Base-by-base conservation (phyloP, 1,140 invertebrate species). In the Hylaeus anthracinus region DNA sequence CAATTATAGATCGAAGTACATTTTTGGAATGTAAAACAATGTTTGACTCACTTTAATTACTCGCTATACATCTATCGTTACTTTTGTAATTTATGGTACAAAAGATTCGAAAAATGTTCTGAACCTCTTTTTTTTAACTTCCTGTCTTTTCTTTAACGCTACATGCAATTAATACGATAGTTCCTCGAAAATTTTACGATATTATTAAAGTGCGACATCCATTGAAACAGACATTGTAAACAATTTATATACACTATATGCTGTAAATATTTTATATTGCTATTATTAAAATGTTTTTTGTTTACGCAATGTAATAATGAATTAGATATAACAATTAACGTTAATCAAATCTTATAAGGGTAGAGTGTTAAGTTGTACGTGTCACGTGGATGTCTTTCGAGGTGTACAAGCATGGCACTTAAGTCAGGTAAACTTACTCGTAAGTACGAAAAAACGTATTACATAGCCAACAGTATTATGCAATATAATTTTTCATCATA, bases 321-420 rank as follows among this genome's bases (percentile, higher is more conserved):
- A 79, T 73, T 79, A 73, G 51, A 79, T 66, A 51, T 26, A 79
- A 73, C 77, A 71, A 39, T n/a, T 39, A 65, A 79, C 43, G 43
- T 73, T 79, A 73, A 66, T 79, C 70, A 73, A 79, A 73, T 65
- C 61, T 79, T 79, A 65, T 6, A 48, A 56, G 72, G 48, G 69
- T 61, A 48, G 37, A 78, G 67, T 48, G 12, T 64, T 55, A 64
- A 61, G 15, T 64, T 72, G 43, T 65, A 41, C 37, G 45, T 39
- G 74, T 26, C 39, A 51, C 45, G 37, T 73, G 63, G 14, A 66
- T 80, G 70, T 72, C 72, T 78, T 82, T 82, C 41, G 43, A 82
- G 69, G 58, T 74, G 61, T 66, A 85, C 65, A 85, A 85, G 78
- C 79, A 85, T 86, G 84, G 84, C 83, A 86, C 84, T 86, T 86